Evolutionary conservation across 2,113 vertebrate genomes (phyloP).

Genomic region (Callipepla californica): DNA sequence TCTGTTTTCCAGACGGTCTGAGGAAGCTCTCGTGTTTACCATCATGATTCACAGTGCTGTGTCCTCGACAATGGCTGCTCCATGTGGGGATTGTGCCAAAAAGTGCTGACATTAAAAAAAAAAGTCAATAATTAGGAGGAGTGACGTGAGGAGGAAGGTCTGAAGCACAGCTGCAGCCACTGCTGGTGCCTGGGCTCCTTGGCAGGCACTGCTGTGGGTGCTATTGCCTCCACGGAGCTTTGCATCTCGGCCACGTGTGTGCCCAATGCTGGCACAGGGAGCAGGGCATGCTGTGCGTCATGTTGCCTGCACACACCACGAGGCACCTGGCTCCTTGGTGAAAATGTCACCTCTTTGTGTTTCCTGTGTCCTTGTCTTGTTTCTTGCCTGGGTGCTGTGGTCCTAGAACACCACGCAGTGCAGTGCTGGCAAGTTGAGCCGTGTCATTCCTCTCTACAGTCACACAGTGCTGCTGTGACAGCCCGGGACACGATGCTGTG

Average conservation of each 20-base stretch:
- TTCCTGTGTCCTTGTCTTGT: rapidly evolving
- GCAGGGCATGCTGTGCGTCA: not conserved
- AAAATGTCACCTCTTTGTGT: not conserved
- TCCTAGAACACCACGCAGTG: rapidly evolving
- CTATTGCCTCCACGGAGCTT: not conserved
- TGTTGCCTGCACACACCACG: not conserved
- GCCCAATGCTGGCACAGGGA: not conserved
- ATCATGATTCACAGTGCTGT: not conserved
- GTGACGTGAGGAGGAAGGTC: not conserved
- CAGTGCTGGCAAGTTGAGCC: not conserved
- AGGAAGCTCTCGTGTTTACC: not conserved
- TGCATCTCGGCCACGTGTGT: not conserved
- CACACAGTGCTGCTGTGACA: not conserved
- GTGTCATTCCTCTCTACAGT: not conserved
- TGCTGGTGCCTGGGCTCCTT: not conserved
- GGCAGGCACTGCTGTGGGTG: not conserved
- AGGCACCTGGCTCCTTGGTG: not conserved
- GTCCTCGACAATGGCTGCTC: not conserved
- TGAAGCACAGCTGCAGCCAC: not conserved
- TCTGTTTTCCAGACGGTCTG: not conserved
- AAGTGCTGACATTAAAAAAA: not conserved
- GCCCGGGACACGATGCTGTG: not conserved
- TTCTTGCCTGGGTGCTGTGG: not conserved
- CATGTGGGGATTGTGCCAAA: not conserved
- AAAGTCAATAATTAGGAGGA: not conserved